These are phyloP conservation scores for Leptobrachium ailaonicum DNA, from an alignment of 2,113 vertebrate genomes.

Conservation along the genomic window DNA sequence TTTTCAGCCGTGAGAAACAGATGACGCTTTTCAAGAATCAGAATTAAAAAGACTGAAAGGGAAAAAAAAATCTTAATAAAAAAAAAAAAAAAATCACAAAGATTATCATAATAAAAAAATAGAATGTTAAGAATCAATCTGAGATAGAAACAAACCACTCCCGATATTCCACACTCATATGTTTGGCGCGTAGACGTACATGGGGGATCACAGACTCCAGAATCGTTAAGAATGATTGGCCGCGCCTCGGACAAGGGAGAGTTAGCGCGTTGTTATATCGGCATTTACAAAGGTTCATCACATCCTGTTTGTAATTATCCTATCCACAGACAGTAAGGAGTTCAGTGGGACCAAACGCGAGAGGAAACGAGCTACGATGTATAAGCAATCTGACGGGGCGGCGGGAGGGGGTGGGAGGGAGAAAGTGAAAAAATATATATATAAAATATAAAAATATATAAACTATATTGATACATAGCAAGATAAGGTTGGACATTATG, in stretches of 20 bases:
- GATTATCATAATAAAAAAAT: neutral
- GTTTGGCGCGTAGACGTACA: constrained; percentile 27
- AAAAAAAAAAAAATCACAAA: no score
- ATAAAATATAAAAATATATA: neutral
- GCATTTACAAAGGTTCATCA: neutral
- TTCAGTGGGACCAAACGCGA: constrained; percentile 32
- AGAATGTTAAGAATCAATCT: constrained; percentile 15
- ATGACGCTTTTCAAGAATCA: constrained; percentile 15
- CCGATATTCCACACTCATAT: neutral
- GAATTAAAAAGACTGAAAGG: neutral
- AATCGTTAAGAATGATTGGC: neutral
- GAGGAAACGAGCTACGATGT: neutral
- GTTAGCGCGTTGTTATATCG: neutral
- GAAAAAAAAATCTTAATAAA: no score
- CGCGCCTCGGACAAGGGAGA: neutral
- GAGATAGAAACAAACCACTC: neutral
- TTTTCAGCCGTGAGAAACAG: constrained; percentile 21
- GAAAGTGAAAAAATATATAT: neutral
- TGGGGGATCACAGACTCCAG: constrained; percentile 10
- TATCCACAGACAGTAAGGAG: neutral
- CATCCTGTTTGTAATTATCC: neutral
- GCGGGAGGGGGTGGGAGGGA: no score
- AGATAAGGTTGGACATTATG: constrained; percentile 8
- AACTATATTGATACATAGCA: neutral
- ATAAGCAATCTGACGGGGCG: no score